These are phyloP conservation scores for Hydra vulgaris DNA, from an alignment of 30 jellyfish, hydroid and myxozoan species.

Conservation along the genomic window DNA sequence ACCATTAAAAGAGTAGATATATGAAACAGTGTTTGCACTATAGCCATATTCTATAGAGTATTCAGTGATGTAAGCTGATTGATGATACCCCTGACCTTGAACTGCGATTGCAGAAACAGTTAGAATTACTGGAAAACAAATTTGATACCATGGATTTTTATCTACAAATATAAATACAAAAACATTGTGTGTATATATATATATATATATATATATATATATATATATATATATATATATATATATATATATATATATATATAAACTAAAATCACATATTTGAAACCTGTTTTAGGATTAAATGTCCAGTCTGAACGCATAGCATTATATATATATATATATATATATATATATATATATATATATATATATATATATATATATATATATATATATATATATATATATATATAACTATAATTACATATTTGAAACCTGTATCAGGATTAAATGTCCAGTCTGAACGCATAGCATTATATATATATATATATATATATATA, in stretches of 20 bases:
- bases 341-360: no score
- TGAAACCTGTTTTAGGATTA: background rate
- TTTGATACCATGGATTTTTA: constrained; percentile 9
- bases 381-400: no score
- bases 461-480: no score
- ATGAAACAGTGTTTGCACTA: background rate
- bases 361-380: no score
- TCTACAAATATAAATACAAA: background rate
- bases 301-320: background rate
- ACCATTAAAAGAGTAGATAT: background rate
- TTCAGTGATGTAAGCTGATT: background rate
- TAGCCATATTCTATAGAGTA: constrained; percentile 16
- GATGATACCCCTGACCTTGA: constrained; percentile 19
- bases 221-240: no score
- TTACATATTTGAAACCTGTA: background rate
- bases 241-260: no score
- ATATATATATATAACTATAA: no score
- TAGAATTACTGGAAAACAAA: background rate
- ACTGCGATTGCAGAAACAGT: constrained; percentile 2
- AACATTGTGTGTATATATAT: no score
- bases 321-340: no score
- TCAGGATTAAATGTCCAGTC: background rate
- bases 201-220: no score
- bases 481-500: no score
- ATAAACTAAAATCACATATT: background rate